These are phyloP conservation scores for Poecilia gillii DNA, from an alignment of 2,797 vertebrate species.

Conservation along the genomic window DNA sequence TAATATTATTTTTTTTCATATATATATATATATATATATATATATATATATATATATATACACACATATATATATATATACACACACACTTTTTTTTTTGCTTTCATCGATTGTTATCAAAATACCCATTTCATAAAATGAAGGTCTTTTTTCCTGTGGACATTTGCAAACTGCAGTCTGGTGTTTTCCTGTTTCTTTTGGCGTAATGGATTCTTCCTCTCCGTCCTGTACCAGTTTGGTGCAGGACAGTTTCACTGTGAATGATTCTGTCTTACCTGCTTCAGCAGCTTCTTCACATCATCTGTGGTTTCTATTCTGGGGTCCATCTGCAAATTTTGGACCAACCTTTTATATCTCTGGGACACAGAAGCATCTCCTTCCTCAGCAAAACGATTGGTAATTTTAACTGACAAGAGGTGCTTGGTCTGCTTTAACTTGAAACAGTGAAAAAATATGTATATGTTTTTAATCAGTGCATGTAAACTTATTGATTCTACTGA, in stretches of 20 bases:
- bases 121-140: not conserved
- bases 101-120: not conserved
- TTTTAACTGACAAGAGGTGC: not conserved
- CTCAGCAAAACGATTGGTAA: not conserved
- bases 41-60: too few species aligned
- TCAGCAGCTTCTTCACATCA: too few species aligned
- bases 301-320: too few species aligned
- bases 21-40: too few species aligned
- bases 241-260: not conserved
- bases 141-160: not conserved
- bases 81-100: not conserved
- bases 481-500: not conserved
- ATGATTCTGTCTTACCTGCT: too few species aligned
- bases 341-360: too few species aligned
- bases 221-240: not conserved
- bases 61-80: too few species aligned
- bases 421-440: not conserved
- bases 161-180: not conserved
- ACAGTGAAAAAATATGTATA: not conserved
- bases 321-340: too few species aligned
- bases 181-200: not conserved
- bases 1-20: too few species aligned
- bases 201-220: not conserved
- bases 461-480: not conserved
- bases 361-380: too few species aligned